A percentile compares a stretch with the other conserved stretches of the same genome.
These are phyloP conservation scores for Reticulitermes lucifugus DNA, from an alignment of 2,888 invertebrate species.

Conservation along the genomic window DNA sequence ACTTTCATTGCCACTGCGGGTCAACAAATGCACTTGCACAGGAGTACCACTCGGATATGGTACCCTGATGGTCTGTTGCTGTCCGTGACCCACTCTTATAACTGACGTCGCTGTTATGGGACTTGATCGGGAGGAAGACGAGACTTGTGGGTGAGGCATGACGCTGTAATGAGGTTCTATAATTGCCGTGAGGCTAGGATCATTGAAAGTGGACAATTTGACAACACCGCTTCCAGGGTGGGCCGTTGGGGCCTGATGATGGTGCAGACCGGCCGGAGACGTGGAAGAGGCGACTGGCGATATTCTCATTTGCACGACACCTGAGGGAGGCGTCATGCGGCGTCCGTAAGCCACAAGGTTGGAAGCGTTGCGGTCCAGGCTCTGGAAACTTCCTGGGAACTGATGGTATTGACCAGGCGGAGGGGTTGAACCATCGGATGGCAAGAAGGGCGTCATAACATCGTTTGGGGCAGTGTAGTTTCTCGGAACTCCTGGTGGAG, in stretches of 20 bases:
- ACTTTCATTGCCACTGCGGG: slow-evolving; percentile 49
- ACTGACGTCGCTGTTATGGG: slow-evolving; percentile 54
- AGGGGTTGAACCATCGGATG: slow-evolving; percentile 10
- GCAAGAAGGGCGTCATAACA: neutral
- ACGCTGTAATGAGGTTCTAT: slow-evolving; percentile 55
- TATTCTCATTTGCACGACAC: slow-evolving; percentile 54
- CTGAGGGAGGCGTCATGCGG: slow-evolving; percentile 24
- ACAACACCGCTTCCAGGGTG: neutral
- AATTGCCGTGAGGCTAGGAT: slow-evolving; percentile 48
- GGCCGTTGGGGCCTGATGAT: neutral
- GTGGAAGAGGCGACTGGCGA: slow-evolving; percentile 49
- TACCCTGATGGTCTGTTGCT: slow-evolving; percentile 66
- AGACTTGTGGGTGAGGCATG: slow-evolving; percentile 50
- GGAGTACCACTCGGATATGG: slow-evolving; percentile 63
- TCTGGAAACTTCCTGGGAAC: slow-evolving; percentile 42
- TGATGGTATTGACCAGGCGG: slow-evolving; percentile 28
- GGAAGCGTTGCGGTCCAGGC: slow-evolving; percentile 47
- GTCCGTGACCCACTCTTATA: slow-evolving; percentile 56
- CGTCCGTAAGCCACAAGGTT: slow-evolving; percentile 35
- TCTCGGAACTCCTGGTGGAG: slow-evolving; percentile 35
- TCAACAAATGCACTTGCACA: slow-evolving; percentile 58
- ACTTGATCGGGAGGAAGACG: slow-evolving; percentile 27
- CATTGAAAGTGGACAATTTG: slow-evolving; percentile 26
- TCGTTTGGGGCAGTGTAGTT: slow-evolving; percentile 31
- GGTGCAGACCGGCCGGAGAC: slow-evolving; percentile 20